Conservation (phyloP, 2,113 vertebrate species). For the Cryptotis parvus region DNA sequence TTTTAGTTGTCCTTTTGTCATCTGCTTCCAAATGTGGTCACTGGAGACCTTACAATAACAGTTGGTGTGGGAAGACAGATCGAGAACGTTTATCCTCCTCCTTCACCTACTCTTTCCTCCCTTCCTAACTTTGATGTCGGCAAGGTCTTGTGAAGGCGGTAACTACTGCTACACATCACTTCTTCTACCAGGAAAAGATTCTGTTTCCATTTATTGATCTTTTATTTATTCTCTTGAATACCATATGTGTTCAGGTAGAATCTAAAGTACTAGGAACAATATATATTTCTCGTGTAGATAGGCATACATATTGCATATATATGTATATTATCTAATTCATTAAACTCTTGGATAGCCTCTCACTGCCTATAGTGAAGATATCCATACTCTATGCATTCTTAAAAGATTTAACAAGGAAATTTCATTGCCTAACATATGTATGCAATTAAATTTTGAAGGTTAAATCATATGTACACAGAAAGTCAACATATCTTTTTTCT, state of each 20-base stretch:
- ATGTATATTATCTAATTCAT: background rate
- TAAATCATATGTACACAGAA: slow-evolving; percentile 45
- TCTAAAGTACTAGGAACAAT: slow-evolving; percentile 16
- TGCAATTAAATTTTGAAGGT: slow-evolving; percentile 50
- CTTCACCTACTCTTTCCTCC: background rate
- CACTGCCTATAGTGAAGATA: background rate
- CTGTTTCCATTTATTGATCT: background rate
- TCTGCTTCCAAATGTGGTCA: background rate
- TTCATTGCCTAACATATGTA: slow-evolving; percentile 21
- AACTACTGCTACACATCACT: background rate
- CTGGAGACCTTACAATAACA: background rate
- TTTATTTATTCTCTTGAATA: background rate
- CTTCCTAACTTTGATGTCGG: background rate
- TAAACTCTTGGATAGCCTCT: background rate
- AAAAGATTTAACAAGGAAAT: background rate
- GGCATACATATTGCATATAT: background rate
- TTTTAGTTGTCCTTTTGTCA: background rate
- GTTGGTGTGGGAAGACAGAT: background rate
- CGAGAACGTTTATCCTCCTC: background rate
- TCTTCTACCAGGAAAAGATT: background rate
- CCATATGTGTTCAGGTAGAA: background rate
- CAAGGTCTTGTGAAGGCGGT: background rate
- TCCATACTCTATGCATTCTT: slow-evolving; percentile 9
- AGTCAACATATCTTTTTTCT: slow-evolving; percentile 15
- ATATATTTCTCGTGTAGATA: background rate